phyloP scores from a whole-genome alignment of 2,113 vertebrate genomes.

The Amblyopsis rosae region DNA sequence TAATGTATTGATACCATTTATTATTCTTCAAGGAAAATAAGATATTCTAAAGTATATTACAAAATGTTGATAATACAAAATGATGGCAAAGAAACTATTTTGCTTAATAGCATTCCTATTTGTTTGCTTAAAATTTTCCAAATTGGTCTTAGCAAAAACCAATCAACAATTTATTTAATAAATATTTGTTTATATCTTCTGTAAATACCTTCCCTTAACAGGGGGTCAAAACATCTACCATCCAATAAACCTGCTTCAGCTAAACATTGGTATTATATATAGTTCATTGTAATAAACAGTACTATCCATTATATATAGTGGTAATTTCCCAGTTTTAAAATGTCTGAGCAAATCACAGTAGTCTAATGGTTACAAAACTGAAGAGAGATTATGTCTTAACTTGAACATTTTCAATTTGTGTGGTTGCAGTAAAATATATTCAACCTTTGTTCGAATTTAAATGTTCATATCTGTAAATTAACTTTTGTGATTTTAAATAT shows the following conservation, averaged over 20 bases:
- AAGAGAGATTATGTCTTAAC: neutral
- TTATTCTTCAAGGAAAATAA: too few species aligned
- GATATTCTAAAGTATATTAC: constrained; percentile 19
- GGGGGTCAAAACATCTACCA: constrained; percentile 7
- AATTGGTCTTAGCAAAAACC: neutral
- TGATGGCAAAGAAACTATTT: constrained; percentile 16
- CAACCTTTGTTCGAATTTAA: neutral
- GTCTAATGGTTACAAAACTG: too few species aligned
- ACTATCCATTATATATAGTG: neutral
- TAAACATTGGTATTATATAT: neutral
- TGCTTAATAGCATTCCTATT: neutral
- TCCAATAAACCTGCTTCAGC: neutral
- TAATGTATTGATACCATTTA: neutral
- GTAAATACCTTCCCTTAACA: constrained; percentile 14
- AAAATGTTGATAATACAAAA: constrained; percentile 14
- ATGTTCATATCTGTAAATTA: neutral
- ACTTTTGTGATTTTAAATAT: neutral
- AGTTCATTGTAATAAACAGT: neutral
- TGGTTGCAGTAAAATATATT: neutral
- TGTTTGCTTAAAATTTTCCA: neutral
- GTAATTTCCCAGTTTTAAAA: neutral
- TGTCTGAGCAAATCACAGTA: neutral
- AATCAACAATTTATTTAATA: neutral
- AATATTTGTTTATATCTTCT: neutral
- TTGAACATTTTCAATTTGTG: neutral